Conservation (phyloP, 2,113 vertebrate genomes). For the Tragelaphus scriptus region DNA sequence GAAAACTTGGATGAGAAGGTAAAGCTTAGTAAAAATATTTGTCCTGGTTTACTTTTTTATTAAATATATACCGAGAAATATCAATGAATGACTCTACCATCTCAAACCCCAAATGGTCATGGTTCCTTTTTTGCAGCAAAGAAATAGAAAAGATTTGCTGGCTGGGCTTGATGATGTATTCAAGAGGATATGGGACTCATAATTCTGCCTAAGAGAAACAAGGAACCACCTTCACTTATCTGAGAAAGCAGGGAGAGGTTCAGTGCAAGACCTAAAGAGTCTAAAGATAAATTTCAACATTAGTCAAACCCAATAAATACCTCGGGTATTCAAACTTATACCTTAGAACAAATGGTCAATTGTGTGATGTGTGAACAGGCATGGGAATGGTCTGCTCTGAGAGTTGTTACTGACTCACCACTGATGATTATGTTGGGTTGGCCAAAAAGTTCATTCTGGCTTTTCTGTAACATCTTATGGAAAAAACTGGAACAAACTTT, state of each 20-base stretch:
- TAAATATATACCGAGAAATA: not conserved
- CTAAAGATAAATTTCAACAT: not conserved
- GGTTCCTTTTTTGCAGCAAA: not conserved
- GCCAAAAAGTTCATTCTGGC: not conserved
- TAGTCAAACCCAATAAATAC: not conserved
- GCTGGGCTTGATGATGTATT: not conserved
- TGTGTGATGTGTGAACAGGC: not conserved
- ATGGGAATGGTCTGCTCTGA: not conserved
- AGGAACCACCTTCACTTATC: not conserved
- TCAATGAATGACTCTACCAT: not conserved
- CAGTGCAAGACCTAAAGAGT: not conserved
- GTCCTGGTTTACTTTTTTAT: not conserved
- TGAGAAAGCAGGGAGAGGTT: not conserved
- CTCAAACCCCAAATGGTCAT: not conserved
- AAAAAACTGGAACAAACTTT: not conserved
- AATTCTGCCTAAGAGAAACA: constrained; percentile 1
- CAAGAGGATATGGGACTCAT: not conserved
- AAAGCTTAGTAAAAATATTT: not conserved
- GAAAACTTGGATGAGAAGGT: not conserved
- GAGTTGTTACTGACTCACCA: not conserved
- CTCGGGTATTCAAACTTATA: not conserved
- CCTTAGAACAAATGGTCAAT: not conserved
- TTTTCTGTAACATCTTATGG: not conserved
- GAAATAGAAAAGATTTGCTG: not conserved
- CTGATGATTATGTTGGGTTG: not conserved